Evolutionary conservation across 1,140 invertebrate genomes (phyloP).

Genomic region (Magallana ariakensis): DNA sequence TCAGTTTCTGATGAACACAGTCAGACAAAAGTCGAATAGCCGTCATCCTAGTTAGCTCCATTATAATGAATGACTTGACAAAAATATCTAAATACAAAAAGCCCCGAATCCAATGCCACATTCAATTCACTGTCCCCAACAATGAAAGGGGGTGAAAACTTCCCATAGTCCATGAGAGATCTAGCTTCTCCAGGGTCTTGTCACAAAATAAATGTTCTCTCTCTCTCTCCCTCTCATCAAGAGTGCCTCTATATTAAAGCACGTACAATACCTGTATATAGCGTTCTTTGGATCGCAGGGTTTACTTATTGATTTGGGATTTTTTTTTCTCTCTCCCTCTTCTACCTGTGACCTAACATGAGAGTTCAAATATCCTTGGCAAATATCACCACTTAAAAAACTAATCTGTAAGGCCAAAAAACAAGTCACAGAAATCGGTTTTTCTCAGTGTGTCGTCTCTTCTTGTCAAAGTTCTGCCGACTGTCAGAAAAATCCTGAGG

Average conservation of each 20-base stretch:
- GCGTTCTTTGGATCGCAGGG: not conserved
- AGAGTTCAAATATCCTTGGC: slow-evolving; percentile 38
- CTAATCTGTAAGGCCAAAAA: slow-evolving; percentile 16
- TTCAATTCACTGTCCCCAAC: not conserved
- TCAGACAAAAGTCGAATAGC: slow-evolving; percentile 46
- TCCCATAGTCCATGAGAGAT: slow-evolving; percentile 10
- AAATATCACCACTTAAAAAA: slow-evolving; percentile 37
- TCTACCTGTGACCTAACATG: slow-evolving; percentile 32
- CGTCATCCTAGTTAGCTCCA: slow-evolving; percentile 50
- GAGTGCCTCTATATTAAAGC: not conserved
- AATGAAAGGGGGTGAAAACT: not conserved
- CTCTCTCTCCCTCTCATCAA: not conserved
- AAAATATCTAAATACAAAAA: not conserved
- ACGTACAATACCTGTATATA: slow-evolving; percentile 14
- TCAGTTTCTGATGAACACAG: slow-evolving; percentile 48
- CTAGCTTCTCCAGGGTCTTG: not conserved
- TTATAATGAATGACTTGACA: slow-evolving; percentile 37
- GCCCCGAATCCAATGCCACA: not conserved
- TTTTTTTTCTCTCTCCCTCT: not conserved
- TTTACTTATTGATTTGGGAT: slow-evolving; percentile 21
- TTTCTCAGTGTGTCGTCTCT: not conserved
- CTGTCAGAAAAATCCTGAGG: slow-evolving; percentile 27
- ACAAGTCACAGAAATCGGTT: slow-evolving; percentile 22
- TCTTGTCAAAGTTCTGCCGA: not conserved
- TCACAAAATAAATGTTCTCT: not conserved